These are phyloP conservation scores for Rhabdophis nuchalis DNA, from an alignment of 2,797 vertebrate species.

Conservation along the genomic window DNA sequence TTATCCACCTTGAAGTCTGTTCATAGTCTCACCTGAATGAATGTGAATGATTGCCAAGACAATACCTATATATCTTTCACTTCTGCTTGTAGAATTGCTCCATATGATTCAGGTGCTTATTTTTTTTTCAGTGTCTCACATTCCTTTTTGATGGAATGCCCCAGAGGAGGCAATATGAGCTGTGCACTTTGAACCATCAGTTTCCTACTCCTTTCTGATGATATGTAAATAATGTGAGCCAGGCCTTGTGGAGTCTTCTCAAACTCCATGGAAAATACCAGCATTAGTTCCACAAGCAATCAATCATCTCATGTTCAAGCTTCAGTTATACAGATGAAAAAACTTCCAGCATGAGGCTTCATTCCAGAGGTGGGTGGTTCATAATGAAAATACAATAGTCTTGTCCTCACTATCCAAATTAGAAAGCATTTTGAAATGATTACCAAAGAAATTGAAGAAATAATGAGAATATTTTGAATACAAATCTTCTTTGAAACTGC, in stretches of 20 bases:
- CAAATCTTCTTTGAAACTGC: not conserved
- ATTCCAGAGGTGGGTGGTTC: not conserved
- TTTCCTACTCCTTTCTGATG: slow-evolving; percentile 58
- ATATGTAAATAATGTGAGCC: slow-evolving; percentile 41
- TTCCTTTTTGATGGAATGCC: slow-evolving; percentile 45
- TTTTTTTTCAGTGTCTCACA: slow-evolving; percentile 46
- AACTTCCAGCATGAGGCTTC: not conserved
- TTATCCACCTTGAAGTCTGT: not conserved
- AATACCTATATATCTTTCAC: slow-evolving; percentile 18
- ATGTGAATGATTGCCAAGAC: not conserved
- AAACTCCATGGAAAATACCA: slow-evolving; percentile 46
- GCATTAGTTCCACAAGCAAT: slow-evolving; percentile 25
- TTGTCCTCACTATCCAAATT: not conserved
- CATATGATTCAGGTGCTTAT: slow-evolving; percentile 30
- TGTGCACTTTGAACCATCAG: slow-evolving; percentile 57
- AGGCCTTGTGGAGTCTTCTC: slow-evolving; percentile 46
- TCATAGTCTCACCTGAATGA: not conserved
- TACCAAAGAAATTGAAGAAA: not conserved
- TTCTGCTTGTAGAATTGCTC: slow-evolving; percentile 38
- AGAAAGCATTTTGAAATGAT: not conserved
- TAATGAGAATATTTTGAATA: not conserved
- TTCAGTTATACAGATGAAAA: slow-evolving; percentile 21
- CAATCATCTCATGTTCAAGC: slow-evolving; percentile 37
- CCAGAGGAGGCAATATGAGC: slow-evolving; percentile 66
- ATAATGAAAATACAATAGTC: not conserved